phyloP scores from a whole-genome alignment of 2,888 invertebrate genomes.

The Lepetodrilus schrolli region DNA sequence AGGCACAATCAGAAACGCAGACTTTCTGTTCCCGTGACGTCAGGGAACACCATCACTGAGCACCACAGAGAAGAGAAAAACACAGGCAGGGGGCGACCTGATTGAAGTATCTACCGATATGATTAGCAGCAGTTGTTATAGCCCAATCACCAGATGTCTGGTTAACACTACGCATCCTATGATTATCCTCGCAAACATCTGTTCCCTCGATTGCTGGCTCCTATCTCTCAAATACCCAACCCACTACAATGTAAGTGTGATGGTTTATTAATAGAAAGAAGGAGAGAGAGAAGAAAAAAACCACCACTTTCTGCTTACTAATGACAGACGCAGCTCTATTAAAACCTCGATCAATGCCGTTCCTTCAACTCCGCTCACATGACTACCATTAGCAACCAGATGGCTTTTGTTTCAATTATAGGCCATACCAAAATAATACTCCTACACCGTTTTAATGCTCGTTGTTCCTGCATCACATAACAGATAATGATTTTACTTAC shows the following conservation, averaged over 20 bases:
- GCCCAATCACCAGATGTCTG: neutral
- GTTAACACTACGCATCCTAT: neutral
- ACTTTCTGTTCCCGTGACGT: too few relatives aligned
- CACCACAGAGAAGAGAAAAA: too few relatives aligned
- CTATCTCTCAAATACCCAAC: neutral
- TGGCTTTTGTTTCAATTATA: conserved; percentile 27
- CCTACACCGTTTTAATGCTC: too few relatives aligned
- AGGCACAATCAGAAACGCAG: too few relatives aligned
- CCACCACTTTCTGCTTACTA: neutral
- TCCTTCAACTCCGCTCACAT: conserved; percentile 2
- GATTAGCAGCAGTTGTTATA: neutral
- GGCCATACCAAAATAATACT: conserved; percentile 11
- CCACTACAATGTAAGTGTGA: neutral
- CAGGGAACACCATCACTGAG: too few relatives aligned
- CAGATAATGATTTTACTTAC: too few relatives aligned
- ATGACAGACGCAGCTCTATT: neutral
- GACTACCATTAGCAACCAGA: conserved; percentile 25
- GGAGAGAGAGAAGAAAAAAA: too few relatives aligned
- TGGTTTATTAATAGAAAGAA: conserved; percentile 25
- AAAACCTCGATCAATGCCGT: neutral
- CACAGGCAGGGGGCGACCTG: neutral
- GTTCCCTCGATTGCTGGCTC: too few relatives aligned
- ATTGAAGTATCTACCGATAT: neutral
- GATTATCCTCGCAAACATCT: neutral
- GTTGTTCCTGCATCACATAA: too few relatives aligned